These are phyloP conservation scores for Ennomos erosarius DNA, from an alignment of 2,888 invertebrate species.

Conservation along the genomic window DNA sequence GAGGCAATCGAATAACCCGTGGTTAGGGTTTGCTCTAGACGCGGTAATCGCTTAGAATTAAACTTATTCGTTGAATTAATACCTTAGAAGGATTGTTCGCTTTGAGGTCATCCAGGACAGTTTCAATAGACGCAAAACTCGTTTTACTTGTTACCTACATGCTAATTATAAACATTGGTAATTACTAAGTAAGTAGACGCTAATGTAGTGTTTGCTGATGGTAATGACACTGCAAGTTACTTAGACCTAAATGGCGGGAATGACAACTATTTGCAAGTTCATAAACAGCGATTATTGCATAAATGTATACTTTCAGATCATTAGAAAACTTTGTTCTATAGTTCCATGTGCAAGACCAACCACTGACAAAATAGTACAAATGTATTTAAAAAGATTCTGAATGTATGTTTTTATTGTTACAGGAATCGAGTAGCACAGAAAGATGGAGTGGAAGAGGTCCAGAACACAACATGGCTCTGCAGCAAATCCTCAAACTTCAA, in stretches of 20 bases:
- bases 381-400: neutral
- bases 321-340: no score
- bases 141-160: constrained; percentile 35
- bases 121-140: constrained; percentile 26
- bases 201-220: constrained; percentile 37
- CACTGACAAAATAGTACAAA: neutral
- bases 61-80: constrained; percentile 56
- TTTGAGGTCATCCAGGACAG: constrained; percentile 34
- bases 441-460: constrained; percentile 96
- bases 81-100: constrained; percentile 43
- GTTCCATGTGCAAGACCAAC: neutral
- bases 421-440: constrained; percentile 94
- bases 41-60: constrained; percentile 72
- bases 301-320: neutral
- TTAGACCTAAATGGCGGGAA: constrained; percentile 4
- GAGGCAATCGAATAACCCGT: constrained; percentile 76
- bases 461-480: constrained; percentile 95
- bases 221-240: constrained; percentile 34
- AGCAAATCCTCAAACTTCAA: constrained; percentile 95
- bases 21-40: constrained; percentile 73
- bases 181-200: constrained; percentile 30
- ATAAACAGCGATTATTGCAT: constrained; percentile 12
- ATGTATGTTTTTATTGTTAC: constrained; percentile 67
- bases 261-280: constrained; percentile 13
- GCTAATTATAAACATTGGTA: constrained; percentile 33